A percentile compares a stretch with the other conserved stretches of the same genome.
These are phyloP conservation scores for Zaprionus lachaisei DNA, from an alignment of 1,140 invertebrate species.

Conservation along the genomic window DNA sequence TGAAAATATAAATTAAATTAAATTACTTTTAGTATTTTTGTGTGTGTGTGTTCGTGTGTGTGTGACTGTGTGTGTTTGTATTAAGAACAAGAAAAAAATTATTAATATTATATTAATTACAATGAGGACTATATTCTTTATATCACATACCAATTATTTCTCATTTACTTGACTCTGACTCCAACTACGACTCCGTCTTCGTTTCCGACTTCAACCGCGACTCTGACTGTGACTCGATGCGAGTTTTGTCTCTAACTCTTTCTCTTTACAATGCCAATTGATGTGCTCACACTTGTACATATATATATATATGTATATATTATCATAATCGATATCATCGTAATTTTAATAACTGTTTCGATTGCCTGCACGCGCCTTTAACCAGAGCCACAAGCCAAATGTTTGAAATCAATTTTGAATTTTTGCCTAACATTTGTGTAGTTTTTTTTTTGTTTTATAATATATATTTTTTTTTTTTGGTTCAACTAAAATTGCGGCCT, in stretches of 20 bases:
- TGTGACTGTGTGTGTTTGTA: slow-evolving; percentile 33
- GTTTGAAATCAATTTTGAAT: slow-evolving; percentile 16
- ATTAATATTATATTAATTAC: slow-evolving; percentile 77
- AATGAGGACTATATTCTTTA: slow-evolving; percentile 84
- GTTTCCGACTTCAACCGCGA: not conserved
- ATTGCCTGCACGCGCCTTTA: slow-evolving; percentile 51
- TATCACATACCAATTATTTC: slow-evolving; percentile 83
- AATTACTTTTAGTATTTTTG: slow-evolving; percentile 58
- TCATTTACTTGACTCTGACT: slow-evolving; percentile 63
- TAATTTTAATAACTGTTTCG: slow-evolving; percentile 57
- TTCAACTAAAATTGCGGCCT: slow-evolving; percentile 77
- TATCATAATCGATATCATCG: slow-evolving; percentile 44
- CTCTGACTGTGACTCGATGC: slow-evolving; percentile 77
- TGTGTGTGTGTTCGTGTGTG: slow-evolving; percentile 12
- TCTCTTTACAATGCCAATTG: slow-evolving; percentile 64
- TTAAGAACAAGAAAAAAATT: slow-evolving; percentile 56
- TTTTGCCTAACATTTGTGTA: slow-evolving; percentile 29
- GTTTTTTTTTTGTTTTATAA: slow-evolving; percentile 25
- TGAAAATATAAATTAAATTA: slow-evolving; percentile 67
- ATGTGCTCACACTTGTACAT: slow-evolving; percentile 50
- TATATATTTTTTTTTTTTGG: slow-evolving; percentile 52
- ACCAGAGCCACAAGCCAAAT: slow-evolving; percentile 62
- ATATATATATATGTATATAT: slow-evolving; percentile 36
- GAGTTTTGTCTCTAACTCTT: slow-evolving; percentile 57
- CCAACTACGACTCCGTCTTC: not conserved